Conservation (phyloP, 2,888 invertebrate species). For the Eudemis profundana region DNA sequence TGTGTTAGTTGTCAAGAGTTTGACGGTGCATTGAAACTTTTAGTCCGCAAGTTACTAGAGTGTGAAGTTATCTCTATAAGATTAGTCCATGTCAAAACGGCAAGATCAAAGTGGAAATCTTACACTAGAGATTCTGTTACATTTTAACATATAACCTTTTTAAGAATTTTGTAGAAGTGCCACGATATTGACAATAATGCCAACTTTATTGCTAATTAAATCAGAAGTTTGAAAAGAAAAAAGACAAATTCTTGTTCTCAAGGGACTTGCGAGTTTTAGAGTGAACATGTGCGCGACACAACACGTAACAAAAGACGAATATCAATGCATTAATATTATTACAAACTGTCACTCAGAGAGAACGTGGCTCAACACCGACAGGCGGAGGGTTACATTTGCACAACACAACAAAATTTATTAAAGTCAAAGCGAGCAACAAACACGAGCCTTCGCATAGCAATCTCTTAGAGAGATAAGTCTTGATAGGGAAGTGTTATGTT, state of each 20-base stretch:
- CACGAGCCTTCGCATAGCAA: slow-evolving; percentile 82
- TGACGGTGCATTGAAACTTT: slow-evolving; percentile 44
- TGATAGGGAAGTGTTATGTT: slow-evolving; percentile 79
- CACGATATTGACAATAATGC: slow-evolving; percentile 4
- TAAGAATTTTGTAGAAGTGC: slow-evolving; percentile 7
- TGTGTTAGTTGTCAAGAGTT: slow-evolving; percentile 40
- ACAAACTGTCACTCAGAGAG: slow-evolving; percentile 56
- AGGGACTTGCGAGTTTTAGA: slow-evolving; percentile 26
- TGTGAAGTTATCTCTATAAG: slow-evolving; percentile 42
- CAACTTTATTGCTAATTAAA: slow-evolving; percentile 4
- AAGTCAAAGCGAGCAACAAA: slow-evolving; percentile 75
- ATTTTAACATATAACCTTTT: slow-evolving; percentile 24
- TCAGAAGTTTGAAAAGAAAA: slow-evolving; percentile 4
- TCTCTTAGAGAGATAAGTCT: slow-evolving; percentile 80
- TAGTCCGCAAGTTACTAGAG: slow-evolving; percentile 43
- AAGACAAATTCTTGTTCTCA: slow-evolving; percentile 9
- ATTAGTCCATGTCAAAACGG: slow-evolving; percentile 42
- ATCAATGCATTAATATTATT: slow-evolving; percentile 44
- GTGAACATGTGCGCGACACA: slow-evolving; percentile 40
- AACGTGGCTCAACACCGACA: slow-evolving; percentile 60
- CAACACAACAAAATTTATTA: slow-evolving; percentile 73
- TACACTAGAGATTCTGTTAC: slow-evolving; percentile 35
- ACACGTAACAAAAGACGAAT: slow-evolving; percentile 48
- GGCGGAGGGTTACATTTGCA: slow-evolving; percentile 68
- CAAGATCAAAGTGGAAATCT: slow-evolving; percentile 38